A percentile compares a stretch with the other conserved stretches of the same genome.
Evolutionary conservation across 2,888 invertebrate genomes (phyloP).

Genomic region (Encarsia formosa): DNA sequence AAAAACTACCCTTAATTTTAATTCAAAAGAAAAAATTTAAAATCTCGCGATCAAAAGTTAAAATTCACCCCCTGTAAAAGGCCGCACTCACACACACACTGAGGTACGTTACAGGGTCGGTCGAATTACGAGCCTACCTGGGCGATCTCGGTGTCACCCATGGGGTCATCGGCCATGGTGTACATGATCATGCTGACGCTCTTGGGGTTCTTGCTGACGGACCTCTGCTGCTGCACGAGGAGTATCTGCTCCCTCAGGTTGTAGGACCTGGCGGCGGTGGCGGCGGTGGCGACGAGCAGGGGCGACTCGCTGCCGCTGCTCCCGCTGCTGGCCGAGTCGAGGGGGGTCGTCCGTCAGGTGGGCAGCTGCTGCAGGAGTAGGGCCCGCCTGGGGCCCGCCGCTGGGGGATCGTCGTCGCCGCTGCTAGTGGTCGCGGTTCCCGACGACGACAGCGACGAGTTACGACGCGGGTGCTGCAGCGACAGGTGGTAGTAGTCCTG

Average conservation of each 20-base stretch:
- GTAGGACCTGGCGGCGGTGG: constrained; percentile 1
- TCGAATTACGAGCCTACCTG: constrained; percentile 54
- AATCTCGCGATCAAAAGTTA: too few relatives aligned
- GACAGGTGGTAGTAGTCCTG: constrained; percentile 2
- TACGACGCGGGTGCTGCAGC: neutral
- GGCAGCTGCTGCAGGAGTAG: neutral
- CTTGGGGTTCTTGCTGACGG: too few relatives aligned
- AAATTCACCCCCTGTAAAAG: too few relatives aligned
- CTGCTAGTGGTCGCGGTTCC: neutral
- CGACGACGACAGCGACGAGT: neutral
- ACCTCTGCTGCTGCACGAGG: neutral
- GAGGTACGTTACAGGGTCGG: too few relatives aligned
- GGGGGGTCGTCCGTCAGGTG: constrained; percentile 2
- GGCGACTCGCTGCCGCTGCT: neutral
- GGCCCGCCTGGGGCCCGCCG: neutral
- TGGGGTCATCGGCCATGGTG: constrained; percentile 50
- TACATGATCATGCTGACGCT: constrained; percentile 46
- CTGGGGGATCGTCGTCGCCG: constrained; percentile 7
- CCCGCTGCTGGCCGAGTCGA: neutral
- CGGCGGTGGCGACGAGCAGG: neutral
- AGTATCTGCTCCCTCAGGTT: neutral
- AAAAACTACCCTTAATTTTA: too few relatives aligned
- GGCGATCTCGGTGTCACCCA: constrained; percentile 58
- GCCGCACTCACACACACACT: too few relatives aligned
- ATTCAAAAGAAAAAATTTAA: too few relatives aligned